A percentile compares a stretch with the other conserved stretches of the same genome.
These are phyloP conservation scores for Spinibarbus caldwelli DNA, from an alignment of 2,797 vertebrate species.

Conservation along the genomic window DNA sequence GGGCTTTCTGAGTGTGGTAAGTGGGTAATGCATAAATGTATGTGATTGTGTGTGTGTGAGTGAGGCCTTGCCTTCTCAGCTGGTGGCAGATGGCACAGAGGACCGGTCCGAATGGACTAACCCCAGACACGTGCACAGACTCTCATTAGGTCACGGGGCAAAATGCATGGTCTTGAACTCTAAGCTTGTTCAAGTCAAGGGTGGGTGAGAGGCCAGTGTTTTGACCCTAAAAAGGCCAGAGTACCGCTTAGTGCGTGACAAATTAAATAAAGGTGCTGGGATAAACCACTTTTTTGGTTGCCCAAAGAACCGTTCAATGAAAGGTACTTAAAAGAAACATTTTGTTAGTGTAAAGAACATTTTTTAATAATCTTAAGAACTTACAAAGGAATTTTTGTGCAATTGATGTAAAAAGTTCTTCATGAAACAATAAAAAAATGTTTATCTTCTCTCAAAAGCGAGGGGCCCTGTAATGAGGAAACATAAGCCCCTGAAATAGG, in stretches of 20 bases:
- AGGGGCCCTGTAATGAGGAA: slow-evolving; percentile 52
- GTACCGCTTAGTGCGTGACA: slow-evolving; percentile 59
- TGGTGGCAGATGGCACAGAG: slow-evolving; percentile 55
- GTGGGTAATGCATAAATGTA: not conserved
- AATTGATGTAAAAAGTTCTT: not conserved
- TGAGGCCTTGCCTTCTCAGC: slow-evolving; percentile 45
- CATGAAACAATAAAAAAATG: not conserved
- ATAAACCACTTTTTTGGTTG: not conserved
- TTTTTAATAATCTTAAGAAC: not conserved
- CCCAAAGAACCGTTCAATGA: not conserved
- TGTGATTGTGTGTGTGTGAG: slow-evolving; percentile 15
- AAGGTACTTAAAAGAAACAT: too few relatives aligned
- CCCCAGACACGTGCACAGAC: slow-evolving; percentile 38
- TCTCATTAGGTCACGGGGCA: slow-evolving; percentile 57
- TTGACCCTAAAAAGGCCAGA: slow-evolving; percentile 61
- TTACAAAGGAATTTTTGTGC: not conserved
- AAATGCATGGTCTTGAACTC: slow-evolving; percentile 55
- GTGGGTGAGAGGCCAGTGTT: slow-evolving; percentile 58
- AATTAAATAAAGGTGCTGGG: slow-evolving; percentile 41
- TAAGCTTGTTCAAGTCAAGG: slow-evolving; percentile 52
- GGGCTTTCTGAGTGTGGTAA: slow-evolving; percentile 11
- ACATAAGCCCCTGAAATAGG: slow-evolving; percentile 63
- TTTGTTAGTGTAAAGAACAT: too few relatives aligned
- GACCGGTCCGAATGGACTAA: slow-evolving; percentile 26
- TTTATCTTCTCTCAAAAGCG: slow-evolving; percentile 63